Evolutionary conservation across 2,797 vertebrate species (phyloP).

Genomic region (Carduelis carduelis): DNA sequence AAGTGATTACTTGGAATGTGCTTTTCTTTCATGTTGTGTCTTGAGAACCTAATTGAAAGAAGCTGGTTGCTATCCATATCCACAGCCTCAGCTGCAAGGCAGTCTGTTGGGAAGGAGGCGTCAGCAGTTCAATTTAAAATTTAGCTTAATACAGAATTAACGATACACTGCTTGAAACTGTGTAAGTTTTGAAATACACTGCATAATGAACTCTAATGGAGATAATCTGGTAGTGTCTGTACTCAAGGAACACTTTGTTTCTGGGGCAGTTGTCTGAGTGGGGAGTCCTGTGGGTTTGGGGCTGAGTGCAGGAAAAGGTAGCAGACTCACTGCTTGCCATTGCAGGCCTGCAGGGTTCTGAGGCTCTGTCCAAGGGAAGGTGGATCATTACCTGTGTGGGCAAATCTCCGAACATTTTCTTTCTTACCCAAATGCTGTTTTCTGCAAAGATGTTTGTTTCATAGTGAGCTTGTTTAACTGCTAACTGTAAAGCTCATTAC

Average conservation of each 20-base stretch:
- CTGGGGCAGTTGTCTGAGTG: not conserved
- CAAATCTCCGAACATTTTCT: not conserved
- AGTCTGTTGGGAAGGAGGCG: not conserved
- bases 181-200: not conserved
- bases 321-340: not conserved
- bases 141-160: not conserved
- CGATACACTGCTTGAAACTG: not conserved
- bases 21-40: not conserved
- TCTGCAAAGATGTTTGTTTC: not conserved
- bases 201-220: not conserved
- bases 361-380: not conserved
- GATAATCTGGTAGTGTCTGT: not conserved
- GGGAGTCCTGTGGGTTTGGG: not conserved
- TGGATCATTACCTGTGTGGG: no score
- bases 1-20: not conserved
- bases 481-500: not conserved
- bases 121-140: slow-evolving; percentile 8
- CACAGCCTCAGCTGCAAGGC: not conserved
- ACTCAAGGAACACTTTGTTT: not conserved
- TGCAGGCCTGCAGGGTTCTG: accelerated
- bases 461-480: not conserved
- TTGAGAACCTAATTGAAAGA: not conserved
- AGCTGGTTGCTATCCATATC: not conserved
- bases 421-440: not conserved
- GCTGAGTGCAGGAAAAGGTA: not conserved